A percentile compares a stretch with the other conserved stretches of the same genome.
These are phyloP conservation scores for Trileptium ribeirensis DNA, from an alignment of 2,888 invertebrate genomes.

Conservation along the genomic window DNA sequence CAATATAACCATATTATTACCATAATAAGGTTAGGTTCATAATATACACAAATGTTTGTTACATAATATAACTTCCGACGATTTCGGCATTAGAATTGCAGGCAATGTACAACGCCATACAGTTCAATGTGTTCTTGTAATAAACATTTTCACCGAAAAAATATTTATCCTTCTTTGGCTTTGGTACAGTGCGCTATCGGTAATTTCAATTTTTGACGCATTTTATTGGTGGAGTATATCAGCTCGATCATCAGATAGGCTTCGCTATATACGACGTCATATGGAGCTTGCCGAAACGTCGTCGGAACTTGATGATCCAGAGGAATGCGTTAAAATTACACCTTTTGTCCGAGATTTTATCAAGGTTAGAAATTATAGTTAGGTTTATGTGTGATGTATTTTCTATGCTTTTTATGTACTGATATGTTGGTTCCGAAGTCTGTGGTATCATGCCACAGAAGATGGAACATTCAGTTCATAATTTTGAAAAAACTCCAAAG, in stretches of 20 bases:
- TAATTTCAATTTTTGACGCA: conserved; percentile 36
- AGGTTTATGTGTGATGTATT: too few relatives aligned
- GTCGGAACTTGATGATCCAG: neutral
- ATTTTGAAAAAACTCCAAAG: too few relatives aligned
- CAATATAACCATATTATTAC: too few relatives aligned
- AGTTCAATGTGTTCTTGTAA: conserved; percentile 46
- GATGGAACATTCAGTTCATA: too few relatives aligned
- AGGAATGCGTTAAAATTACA: neutral
- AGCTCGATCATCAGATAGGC: neutral
- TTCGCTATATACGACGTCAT: neutral
- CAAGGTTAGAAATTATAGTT: too few relatives aligned
- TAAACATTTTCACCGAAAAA: conserved; percentile 49
- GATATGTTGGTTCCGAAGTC: too few relatives aligned
- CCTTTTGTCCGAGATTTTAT: neutral
- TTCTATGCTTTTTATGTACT: too few relatives aligned
- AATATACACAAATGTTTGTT: neutral
- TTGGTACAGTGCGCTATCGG: conserved; percentile 48
- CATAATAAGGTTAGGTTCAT: too few relatives aligned
- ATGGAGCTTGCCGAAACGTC: neutral
- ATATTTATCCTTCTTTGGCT: conserved; percentile 51
- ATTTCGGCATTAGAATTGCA: neutral
- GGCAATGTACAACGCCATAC: neutral
- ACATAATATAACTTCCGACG: neutral
- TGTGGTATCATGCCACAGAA: too few relatives aligned
- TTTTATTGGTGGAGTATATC: neutral